Percentiles rank a stretch among this genome's conserved stretches.
Evolutionary conservation across 2,888 invertebrate genomes (phyloP).

Genomic region (Drosophila mimica): DNA sequence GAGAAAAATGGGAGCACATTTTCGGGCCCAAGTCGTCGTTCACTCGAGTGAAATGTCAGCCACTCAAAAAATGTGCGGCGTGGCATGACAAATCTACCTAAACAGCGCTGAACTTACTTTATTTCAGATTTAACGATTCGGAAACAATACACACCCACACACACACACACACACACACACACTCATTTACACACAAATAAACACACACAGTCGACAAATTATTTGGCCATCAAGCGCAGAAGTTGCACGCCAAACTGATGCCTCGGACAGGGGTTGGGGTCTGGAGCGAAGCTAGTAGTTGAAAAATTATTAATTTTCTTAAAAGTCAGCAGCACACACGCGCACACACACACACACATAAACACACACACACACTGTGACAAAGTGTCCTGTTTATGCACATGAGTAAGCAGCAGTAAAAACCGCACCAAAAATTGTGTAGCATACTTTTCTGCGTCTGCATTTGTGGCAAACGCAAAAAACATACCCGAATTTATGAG

Average conservation of each 20-base stretch:
- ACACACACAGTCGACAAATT: constrained; percentile 73
- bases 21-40: constrained; percentile 9
- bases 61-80: constrained; percentile 70
- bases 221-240: constrained; percentile 80
- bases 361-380: constrained; percentile 11
- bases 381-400: constrained; percentile 62
- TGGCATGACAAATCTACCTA: constrained; percentile 73
- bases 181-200: constrained; percentile 27
- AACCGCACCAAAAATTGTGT: constrained; percentile 38
- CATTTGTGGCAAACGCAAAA: background rate
- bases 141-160: constrained; percentile 52
- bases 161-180: background rate
- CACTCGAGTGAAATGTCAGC: constrained; percentile 74
- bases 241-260: constrained; percentile 39
- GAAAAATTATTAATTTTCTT: constrained; percentile 77
- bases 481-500: constrained; percentile 45
- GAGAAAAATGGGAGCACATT: constrained; percentile 21
- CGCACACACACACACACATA: constrained; percentile 23
- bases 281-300: constrained; percentile 9
- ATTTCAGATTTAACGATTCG: constrained; percentile 77
- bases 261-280: background rate
- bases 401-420: constrained; percentile 59
- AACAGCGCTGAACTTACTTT: constrained; percentile 50
- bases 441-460: constrained; percentile 61
- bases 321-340: constrained; percentile 63